phyloP scores from a whole-genome alignment of 2,113 vertebrate genomes.

The Phrynocephalus versicolor region DNA sequence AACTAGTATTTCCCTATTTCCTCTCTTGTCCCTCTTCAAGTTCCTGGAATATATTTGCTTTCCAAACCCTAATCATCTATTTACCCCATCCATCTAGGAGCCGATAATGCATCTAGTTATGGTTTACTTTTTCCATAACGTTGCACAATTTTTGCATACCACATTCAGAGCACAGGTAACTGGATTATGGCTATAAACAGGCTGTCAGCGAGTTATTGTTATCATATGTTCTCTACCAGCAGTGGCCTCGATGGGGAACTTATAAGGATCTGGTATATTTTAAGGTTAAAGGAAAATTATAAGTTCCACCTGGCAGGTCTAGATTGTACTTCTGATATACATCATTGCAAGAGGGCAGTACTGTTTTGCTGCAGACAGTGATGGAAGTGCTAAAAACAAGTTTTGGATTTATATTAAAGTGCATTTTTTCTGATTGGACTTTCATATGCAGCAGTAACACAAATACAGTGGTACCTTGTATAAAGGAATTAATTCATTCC shows the following conservation, averaged over 20 bases:
- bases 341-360: not conserved
- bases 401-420: not conserved
- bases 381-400: not conserved
- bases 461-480: no score
- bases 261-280: not conserved
- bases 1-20: not conserved
- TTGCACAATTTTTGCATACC: not conserved
- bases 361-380: not conserved
- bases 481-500: no score
- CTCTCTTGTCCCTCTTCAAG: not conserved
- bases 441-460: not conserved
- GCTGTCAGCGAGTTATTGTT: not conserved
- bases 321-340: not conserved
- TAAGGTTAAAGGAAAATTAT: not conserved
- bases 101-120: not conserved
- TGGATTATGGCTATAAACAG: not conserved
- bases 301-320: not conserved
- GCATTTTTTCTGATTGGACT: not conserved
- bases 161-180: not conserved
- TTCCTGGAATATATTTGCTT: not conserved
- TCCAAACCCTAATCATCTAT: not conserved
- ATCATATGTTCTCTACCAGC: not conserved
- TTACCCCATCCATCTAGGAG: not conserved
- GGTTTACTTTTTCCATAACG: not conserved
- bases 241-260: not conserved